These are phyloP conservation scores for Drosophila austrosaltans DNA, from an alignment of 2,888 invertebrate genomes.

Conservation along the genomic window DNA sequence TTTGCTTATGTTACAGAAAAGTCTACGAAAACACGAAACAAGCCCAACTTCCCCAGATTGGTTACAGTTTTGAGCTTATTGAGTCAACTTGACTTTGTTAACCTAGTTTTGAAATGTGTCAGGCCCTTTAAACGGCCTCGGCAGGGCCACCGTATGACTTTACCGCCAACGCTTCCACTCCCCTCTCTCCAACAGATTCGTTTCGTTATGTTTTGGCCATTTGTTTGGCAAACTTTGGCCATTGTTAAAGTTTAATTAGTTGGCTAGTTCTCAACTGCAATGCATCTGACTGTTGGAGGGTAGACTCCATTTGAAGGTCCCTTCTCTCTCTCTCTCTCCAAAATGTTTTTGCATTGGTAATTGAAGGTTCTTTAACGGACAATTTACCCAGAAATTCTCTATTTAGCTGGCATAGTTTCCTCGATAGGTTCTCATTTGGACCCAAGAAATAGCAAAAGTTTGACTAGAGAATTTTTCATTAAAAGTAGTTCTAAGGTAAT, in stretches of 20 bases:
- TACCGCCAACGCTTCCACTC: neutral
- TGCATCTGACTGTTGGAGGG: neutral
- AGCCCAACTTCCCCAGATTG: conserved; percentile 51
- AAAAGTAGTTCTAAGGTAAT: too few relatives aligned
- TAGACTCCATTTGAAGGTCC: conserved; percentile 46
- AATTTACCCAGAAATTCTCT: conserved; percentile 27
- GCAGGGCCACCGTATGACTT: conserved; percentile 24
- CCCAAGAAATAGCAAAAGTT: too few relatives aligned
- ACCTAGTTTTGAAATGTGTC: conserved; percentile 73
- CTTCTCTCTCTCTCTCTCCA: neutral
- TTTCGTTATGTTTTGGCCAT: conserved; percentile 49
- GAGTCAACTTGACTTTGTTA: conserved; percentile 69
- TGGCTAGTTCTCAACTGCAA: conserved; percentile 42
- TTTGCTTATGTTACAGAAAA: conserved; percentile 62
- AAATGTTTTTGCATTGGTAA: conserved; percentile 51
- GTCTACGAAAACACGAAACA: conserved; percentile 10
- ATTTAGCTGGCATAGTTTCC: neutral
- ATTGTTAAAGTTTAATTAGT: conserved; percentile 77
- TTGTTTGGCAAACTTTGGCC: conserved; percentile 72
- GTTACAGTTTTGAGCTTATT: conserved; percentile 75
- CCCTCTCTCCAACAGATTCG: neutral
- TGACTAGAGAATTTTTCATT: too few relatives aligned
- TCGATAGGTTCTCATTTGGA: too few relatives aligned
- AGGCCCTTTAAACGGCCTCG: conserved; percentile 33
- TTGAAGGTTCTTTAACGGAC: conserved; percentile 48